Percentiles rank a stretch among this genome's conserved stretches.
Evolutionary conservation across 1,140 invertebrate species (phyloP).

Genomic region (Meloidogyne chitwoodi): DNA sequence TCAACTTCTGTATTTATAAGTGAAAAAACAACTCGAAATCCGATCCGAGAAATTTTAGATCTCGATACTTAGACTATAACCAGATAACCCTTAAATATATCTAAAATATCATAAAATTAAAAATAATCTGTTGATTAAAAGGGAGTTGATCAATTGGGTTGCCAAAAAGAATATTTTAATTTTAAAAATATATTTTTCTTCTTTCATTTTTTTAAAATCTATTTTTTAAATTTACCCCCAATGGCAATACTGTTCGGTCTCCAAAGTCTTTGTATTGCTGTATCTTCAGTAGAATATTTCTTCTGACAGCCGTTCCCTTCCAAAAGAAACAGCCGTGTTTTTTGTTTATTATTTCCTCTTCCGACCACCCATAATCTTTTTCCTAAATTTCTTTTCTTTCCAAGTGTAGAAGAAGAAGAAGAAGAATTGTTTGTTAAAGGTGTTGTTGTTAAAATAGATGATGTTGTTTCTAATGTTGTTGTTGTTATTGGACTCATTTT

Average conservation of each 20-base stretch:
- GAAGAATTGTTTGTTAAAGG: not conserved
- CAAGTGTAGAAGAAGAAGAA: not conserved
- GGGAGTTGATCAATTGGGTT: no score
- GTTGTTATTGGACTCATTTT: not conserved
- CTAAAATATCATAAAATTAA: no score
- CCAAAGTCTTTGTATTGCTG: constrained; percentile 9
- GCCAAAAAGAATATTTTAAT: no score
- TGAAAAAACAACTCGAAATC: no score
- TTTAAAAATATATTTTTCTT: no score
- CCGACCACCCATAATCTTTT: not conserved
- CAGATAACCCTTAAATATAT: no score
- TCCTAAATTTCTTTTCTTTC: not conserved
- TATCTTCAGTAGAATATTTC: not conserved
- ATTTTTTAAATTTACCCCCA: not conserved
- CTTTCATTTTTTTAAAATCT: no score
- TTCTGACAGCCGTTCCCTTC: not conserved
- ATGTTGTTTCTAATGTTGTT: not conserved
- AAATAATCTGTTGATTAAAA: no score
- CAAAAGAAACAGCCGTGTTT: not conserved
- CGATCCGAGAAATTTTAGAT: no score
- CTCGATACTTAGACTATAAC: no score
- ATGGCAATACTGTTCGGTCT: not conserved
- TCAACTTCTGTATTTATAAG: no score
- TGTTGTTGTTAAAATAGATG: not conserved
- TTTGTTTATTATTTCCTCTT: not conserved